Base-by-base conservation (phyloP, 2,888 invertebrate species). In the Strigamia transsilvanica region DNA sequence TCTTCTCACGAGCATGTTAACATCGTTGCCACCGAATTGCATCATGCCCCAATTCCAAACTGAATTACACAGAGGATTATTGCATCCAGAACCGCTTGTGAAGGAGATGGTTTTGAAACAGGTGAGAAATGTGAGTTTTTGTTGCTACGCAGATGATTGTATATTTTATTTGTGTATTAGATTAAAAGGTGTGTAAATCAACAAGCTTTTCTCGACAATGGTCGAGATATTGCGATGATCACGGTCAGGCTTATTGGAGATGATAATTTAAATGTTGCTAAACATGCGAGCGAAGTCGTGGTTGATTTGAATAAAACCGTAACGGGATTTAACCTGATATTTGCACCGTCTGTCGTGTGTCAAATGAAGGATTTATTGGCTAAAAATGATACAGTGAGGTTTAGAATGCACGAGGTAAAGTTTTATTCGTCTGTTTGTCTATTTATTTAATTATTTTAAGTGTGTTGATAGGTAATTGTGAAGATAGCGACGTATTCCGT, bases 361-460 rank as follows among this genome's bases (percentile, higher is more conserved):
- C 80, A 84, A 32, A 38, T 87, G 38, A 83, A 85, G 21, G 90
- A 90, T 84, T 89, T 91, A 13, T 88, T 93, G 85, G 87, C 89
- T 18, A 89, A 89, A 83, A 91, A 89, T 85, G 92, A 91, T 84
- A 90, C 91, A 80, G 88, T 91, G 82, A 90, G 92, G 85, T 92
- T 93, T 86, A 90, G 94, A 86, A 90, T 92, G 81, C 93, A 92
- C 88, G 93, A 94, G 90, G 92, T 88, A 93, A 94, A 90, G 92
- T 56, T 34, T 23, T 82, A 12, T 23, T 56, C 27, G 1, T 15
- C 80, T 12, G 6, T 56, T 41, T 23, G 38, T 80, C 79, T 5
- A 46, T 82, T 41, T 41, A 32, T 15, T 78, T 5, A 15, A 12
- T 5, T 27, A n/a, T 73, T 80, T 80, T 73, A 83, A 82, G 80